Conservation (phyloP, 2,888 invertebrate genomes). For the Epinotia ramella region DNA sequence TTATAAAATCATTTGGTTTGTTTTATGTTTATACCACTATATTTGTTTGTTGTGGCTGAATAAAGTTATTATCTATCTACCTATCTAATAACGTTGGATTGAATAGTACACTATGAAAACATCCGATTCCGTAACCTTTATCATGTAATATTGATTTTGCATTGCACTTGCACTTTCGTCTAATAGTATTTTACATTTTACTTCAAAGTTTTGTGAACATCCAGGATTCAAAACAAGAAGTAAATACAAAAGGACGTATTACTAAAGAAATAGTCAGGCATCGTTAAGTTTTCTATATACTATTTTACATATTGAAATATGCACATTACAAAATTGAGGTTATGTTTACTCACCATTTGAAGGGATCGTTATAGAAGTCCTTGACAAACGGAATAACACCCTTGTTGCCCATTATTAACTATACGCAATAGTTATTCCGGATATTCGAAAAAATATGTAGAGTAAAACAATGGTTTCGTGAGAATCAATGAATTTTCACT, state of each 20-base stretch:
- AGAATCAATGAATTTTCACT: conserved; percentile 52
- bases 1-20: no score
- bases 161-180: background rate
- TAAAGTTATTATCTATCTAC: no score
- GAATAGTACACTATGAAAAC: no score
- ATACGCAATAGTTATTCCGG: background rate
- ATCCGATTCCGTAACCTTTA: no score
- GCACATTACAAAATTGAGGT: conserved; percentile 57
- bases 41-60: no score
- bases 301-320: conserved; percentile 12
- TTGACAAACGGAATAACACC: conserved; percentile 85
- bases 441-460: conserved; percentile 4
- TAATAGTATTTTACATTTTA: background rate
- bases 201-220: background rate
- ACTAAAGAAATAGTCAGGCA: no score
- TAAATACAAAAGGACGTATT: background rate
- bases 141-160: no score
- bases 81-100: no score
- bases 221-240: background rate
- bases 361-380: conserved; percentile 90
- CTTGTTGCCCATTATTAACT: conserved; percentile 85
- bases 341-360: conserved; percentile 88
- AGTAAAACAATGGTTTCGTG: conserved; percentile 30
- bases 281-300: background rate
- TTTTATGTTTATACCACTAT: no score